Conservation (phyloP, 2,113 vertebrate genomes). For the Parotia lawesii region DNA sequence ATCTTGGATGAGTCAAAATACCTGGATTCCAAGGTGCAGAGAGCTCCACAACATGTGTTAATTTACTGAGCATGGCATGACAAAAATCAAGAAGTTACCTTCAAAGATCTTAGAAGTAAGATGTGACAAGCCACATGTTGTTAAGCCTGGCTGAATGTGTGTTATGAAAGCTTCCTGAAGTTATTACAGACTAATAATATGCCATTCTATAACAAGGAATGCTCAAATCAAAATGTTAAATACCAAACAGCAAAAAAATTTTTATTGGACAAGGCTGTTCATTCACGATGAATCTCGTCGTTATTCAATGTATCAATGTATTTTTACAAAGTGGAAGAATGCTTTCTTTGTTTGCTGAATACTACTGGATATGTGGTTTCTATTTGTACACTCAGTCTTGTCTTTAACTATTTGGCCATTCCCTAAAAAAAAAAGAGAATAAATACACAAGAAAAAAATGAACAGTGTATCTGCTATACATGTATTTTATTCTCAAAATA, state of each 20-base stretch:
- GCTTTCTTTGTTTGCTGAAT: neutral
- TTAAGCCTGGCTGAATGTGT: constrained; percentile 4
- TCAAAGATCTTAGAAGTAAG: constrained; percentile 16
- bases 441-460: neutral
- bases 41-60: constrained; percentile 8
- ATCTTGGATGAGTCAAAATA: neutral
- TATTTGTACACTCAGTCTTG: neutral
- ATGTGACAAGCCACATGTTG: neutral
- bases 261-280: neutral
- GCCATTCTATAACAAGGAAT: neutral
- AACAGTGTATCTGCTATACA: neutral
- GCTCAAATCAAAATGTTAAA: neutral
- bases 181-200: neutral
- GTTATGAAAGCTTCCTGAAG: neutral
- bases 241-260: neutral
- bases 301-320: neutral
- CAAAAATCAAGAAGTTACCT: constrained; percentile 41
- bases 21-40: neutral
- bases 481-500: neutral
- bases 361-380: neutral
- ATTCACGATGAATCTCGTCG: neutral
- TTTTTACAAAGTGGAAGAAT: neutral
- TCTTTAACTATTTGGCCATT: neutral
- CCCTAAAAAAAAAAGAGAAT: neutral
- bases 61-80: constrained; percentile 31